These are phyloP conservation scores for Zosterops japonicus DNA, from an alignment of 2,113 vertebrate genomes.

Conservation along the genomic window DNA sequence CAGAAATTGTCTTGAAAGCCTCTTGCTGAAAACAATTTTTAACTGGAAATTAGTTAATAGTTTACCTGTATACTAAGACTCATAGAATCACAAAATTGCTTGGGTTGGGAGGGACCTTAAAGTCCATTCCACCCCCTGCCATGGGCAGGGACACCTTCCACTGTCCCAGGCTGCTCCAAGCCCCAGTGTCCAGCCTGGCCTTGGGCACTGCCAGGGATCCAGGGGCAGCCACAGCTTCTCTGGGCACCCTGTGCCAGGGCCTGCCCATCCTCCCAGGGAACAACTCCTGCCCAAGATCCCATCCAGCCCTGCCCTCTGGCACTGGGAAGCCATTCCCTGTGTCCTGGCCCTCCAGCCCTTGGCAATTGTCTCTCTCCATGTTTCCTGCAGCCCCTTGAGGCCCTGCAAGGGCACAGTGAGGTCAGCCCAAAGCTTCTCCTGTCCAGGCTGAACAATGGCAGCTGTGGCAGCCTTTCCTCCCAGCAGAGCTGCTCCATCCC, in stretches of 20 bases:
- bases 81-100: background rate
- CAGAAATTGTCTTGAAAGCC: background rate
- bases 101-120: background rate
- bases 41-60: background rate
- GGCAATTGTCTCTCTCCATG: background rate
- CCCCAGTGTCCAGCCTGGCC: background rate
- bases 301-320: background rate
- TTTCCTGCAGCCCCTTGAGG: background rate
- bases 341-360: background rate
- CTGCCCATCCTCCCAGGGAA: background rate
- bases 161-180: background rate
- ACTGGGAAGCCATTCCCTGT: background rate
- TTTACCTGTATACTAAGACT: background rate
- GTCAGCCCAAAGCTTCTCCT: background rate
- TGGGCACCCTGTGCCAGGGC: background rate
- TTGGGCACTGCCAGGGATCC: background rate
- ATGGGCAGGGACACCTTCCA: background rate
- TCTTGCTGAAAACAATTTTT: background rate
- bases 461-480: background rate
- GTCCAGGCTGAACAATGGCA: background rate
- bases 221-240: background rate
- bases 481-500: background rate
- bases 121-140: fast-evolving
- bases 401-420: background rate
- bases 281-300: background rate